These are phyloP conservation scores for Ophthalmolycus amberensis DNA, from an alignment of 2,113 vertebrate genomes.

Conservation along the genomic window DNA sequence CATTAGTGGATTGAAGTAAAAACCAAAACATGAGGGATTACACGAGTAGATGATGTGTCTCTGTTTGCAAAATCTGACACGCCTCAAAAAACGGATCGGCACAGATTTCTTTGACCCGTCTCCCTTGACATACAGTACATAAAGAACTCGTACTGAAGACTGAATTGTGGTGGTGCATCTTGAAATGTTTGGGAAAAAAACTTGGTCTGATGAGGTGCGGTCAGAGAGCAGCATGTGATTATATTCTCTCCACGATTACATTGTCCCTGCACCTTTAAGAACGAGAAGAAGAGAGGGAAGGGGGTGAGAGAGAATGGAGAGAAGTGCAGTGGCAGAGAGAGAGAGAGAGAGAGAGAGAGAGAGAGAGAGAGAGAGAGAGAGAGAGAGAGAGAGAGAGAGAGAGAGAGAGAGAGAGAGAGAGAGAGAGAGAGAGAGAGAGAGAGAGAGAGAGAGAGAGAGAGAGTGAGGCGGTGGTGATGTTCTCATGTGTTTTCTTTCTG, in stretches of 20 bases:
- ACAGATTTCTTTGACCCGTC: not conserved
- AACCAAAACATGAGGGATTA: not conserved
- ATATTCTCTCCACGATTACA: not conserved
- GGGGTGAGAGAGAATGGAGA: slow-evolving; percentile 38
- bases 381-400: slow-evolving; percentile 15
- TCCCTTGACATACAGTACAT: not conserved
- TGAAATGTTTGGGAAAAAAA: not conserved
- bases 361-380: slow-evolving; percentile 19
- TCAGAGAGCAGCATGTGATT: slow-evolving; percentile 15
- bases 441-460: slow-evolving; percentile 2
- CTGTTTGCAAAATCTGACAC: not conserved
- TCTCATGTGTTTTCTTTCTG: slow-evolving; percentile 74
- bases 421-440: slow-evolving; percentile 10
- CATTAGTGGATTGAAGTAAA: not conserved
- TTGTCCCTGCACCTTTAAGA: slow-evolving; percentile 70
- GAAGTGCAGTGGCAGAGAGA: slow-evolving; percentile 46
- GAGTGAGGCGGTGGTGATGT: slow-evolving; percentile 51
- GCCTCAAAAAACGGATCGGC: not conserved
- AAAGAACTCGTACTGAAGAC: not conserved
- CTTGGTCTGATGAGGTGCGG: not conserved
- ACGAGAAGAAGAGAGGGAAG: slow-evolving; percentile 19
- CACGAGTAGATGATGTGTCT: not conserved
- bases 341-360: slow-evolving; percentile 15
- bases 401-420: not conserved
- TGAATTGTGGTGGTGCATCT: not conserved